A percentile compares a stretch with the other conserved stretches of the same genome.
phyloP scores from a whole-genome alignment of 1,140 invertebrate genomes.

The Pseudobourletiella spinata region DNA sequence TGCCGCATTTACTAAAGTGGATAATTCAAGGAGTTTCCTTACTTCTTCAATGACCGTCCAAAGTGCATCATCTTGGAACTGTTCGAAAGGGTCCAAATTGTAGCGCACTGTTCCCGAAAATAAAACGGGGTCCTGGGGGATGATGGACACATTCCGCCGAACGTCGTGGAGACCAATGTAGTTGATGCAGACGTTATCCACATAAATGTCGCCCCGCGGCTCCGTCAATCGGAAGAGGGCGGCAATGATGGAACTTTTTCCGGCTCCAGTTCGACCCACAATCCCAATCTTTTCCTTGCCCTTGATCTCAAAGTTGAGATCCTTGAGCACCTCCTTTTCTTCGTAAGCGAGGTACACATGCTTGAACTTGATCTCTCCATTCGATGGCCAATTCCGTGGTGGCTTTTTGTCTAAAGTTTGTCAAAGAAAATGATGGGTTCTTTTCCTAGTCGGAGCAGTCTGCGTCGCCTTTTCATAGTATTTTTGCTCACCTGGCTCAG shows the following conservation, averaged over 20 bases:
- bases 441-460: not conserved
- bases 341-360: conserved; percentile 53
- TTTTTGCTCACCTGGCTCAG: conserved; percentile 10
- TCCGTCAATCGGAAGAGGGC: conserved; percentile 52
- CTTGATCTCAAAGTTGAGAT: conserved; percentile 48
- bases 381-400: conserved; percentile 56
- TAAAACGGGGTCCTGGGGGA: conserved; percentile 63
- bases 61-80: conserved; percentile 62
- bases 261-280: conserved; percentile 58
- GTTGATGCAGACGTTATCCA: conserved; percentile 48
- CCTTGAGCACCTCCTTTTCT: conserved; percentile 45
- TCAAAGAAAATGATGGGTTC: not conserved
- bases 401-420: conserved; percentile 45
- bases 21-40: no score
- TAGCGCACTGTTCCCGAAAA: conserved; percentile 69
- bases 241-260: conserved; percentile 52
- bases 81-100: conserved; percentile 75
- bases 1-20: no score
- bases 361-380: conserved; percentile 57
- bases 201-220: conserved; percentile 49
- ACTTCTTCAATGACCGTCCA: conserved; percentile 72
- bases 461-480: not conserved
- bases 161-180: conserved; percentile 51
- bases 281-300: conserved; percentile 57
- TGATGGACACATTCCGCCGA: conserved; percentile 57